These are phyloP conservation scores for Enteromius argenteus DNA, from an alignment of 2,797 vertebrate species.

Conservation along the genomic window DNA sequence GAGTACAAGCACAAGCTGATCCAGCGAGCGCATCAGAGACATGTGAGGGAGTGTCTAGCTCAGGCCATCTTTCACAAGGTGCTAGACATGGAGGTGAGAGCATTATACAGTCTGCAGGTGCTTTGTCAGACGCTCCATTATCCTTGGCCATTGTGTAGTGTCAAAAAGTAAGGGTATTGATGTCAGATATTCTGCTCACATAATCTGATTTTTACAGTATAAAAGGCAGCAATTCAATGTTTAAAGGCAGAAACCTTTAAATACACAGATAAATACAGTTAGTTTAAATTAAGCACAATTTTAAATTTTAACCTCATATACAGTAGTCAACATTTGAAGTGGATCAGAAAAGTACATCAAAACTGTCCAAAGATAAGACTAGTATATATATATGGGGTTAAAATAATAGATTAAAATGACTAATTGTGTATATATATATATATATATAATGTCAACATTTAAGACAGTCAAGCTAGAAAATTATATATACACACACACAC, in stretches of 20 bases:
- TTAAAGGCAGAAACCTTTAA: not conserved
- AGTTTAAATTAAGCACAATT: not conserved
- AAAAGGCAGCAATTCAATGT: not conserved
- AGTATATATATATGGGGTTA: no score
- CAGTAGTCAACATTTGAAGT: no score
- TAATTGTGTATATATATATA: no score
- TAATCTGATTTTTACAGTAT: not conserved
- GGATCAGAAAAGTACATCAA: no score
- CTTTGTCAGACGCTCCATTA: not conserved
- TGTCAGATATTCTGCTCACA: not conserved
- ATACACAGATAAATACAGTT: not conserved
- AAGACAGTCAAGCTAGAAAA: no score
- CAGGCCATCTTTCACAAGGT: conserved; percentile 90
- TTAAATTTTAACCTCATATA: no score
- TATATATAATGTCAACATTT: no score
- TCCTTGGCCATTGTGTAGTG: not conserved
- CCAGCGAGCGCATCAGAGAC: conserved; percentile 84
- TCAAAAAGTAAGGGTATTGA: not conserved
- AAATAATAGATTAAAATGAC: no score
- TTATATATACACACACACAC: no score
- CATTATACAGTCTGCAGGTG: not conserved
- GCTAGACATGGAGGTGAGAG: conserved; percentile 89
- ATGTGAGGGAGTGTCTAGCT: conserved; percentile 85
- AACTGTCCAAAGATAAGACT: no score
- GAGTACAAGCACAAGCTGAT: conserved; percentile 86